Evolutionary conservation across 2,797 vertebrate genomes (phyloP).

Genomic region (Karalla daura): DNA sequence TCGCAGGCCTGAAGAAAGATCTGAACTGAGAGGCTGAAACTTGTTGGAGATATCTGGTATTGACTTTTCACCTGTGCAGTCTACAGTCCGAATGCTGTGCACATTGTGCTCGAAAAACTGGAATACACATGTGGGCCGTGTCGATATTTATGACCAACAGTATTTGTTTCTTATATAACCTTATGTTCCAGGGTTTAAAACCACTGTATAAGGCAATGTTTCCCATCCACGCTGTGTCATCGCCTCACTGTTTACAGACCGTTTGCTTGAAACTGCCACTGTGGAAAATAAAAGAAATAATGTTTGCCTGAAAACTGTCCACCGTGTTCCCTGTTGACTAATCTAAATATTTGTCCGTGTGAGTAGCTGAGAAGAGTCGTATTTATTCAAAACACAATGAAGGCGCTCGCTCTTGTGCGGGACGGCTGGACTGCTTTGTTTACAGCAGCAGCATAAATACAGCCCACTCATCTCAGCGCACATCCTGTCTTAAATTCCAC

Average conservation of each 20-base stretch:
- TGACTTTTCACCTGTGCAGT: neutral
- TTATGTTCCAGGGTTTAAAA: slow-evolving; percentile 7
- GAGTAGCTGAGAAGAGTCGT: slow-evolving; percentile 19
- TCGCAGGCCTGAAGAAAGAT: neutral
- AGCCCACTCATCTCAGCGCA: slow-evolving; percentile 56
- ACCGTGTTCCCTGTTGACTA: slow-evolving; percentile 19
- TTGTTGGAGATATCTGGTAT: neutral
- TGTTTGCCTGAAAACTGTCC: slow-evolving; percentile 19
- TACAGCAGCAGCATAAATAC: slow-evolving; percentile 62
- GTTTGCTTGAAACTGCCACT: slow-evolving; percentile 27
- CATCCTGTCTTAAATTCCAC: slow-evolving; percentile 67
- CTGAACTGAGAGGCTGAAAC: neutral
- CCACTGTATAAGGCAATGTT: neutral
- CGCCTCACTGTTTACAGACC: slow-evolving; percentile 14
- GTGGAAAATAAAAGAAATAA: neutral
- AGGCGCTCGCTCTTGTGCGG: slow-evolving; percentile 3
- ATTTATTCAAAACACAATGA: slow-evolving; percentile 27
- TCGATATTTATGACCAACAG: slow-evolving; percentile 1
- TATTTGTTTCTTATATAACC: slow-evolving; percentile 6
- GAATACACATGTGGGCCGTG: neutral
- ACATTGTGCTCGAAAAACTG: neutral
- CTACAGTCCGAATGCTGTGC: neutral
- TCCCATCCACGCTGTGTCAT: slow-evolving; percentile 17
- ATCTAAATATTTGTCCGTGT: slow-evolving; percentile 59
- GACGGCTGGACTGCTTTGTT: slow-evolving; percentile 49